Evolutionary conservation across 2,888 invertebrate genomes (phyloP), one percentile per base, ranked within the genome.

Genomic region (Drosophila prostipennis): DNA sequence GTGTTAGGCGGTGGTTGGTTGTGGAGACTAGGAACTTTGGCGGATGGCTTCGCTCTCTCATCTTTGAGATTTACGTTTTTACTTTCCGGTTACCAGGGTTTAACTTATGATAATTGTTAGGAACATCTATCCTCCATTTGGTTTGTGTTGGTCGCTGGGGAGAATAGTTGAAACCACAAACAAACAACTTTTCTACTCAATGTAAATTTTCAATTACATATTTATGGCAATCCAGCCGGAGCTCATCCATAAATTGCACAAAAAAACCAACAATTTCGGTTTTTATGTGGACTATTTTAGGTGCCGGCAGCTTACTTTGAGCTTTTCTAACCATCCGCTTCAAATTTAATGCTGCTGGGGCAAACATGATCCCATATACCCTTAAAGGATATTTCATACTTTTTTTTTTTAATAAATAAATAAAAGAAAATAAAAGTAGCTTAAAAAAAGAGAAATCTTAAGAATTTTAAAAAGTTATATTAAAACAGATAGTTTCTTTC

Each of bases 181-280:
- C 26, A 36, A 32, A 13, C 26, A 13, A 3, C 26, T 43, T 43
- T 45, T 5, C 42, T 5, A 14, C 51, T 51, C 34, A 43, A 54
- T 43, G 26, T 26, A 43, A 19, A 14, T 40, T 48, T 56, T 46
- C 19, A 39, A 46, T 56, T 54, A 52, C 32, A 26, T 68, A 45
- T 54, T 59, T 34, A 57, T 53, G 52, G 52, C 54, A 40, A 59
- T 52, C 69, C 54, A 48, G n/a, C 8, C 32, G 19, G 26, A 69
- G 69, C 48, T 69, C 45, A 36, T 34, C 26, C 53, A 14, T 34
- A 36, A 68, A 54, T 58, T 54, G 37, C 19, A 39, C 49, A 42
- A 34, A 40, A 64, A 64, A 43, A 14, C 19, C 19, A 32, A 42
- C 13, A 11, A 40, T 39, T 36, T 52, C 49, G 19, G 52, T 52